phyloP scores from a whole-genome alignment of 2,113 vertebrate species.

The Scolopax mira region DNA sequence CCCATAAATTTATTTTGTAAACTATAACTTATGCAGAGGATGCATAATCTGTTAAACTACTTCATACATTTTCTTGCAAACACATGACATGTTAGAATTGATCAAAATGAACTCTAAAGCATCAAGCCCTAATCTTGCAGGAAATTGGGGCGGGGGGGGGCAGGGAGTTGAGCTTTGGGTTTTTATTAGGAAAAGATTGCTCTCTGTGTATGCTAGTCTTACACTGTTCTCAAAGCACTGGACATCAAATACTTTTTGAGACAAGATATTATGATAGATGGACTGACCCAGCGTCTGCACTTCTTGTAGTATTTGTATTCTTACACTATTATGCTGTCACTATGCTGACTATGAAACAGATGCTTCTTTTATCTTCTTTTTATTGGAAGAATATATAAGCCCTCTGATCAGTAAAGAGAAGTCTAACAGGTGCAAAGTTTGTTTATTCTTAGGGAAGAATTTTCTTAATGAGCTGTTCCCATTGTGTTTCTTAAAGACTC shows the following conservation, averaged over 20 bases:
- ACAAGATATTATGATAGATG: neutral
- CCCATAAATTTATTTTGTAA: neutral
- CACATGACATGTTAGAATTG: neutral
- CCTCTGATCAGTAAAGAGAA: neutral
- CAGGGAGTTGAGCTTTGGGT: neutral
- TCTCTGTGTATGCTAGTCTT: neutral
- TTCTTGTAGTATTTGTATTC: neutral
- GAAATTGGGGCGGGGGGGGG: neutral
- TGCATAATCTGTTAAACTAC: neutral
- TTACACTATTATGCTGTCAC: neutral
- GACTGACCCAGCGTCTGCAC: neutral
- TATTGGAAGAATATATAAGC: neutral
- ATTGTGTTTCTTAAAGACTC: neutral
- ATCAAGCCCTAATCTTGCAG: neutral
- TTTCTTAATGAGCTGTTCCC: neutral
- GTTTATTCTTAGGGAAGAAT: neutral
- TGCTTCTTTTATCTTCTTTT: neutral
- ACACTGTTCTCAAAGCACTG: neutral
- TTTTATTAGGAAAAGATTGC: neutral
- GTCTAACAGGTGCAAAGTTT: neutral
- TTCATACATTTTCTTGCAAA: neutral
- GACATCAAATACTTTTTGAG: neutral
- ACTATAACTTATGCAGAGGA: neutral
- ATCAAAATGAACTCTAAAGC: neutral
- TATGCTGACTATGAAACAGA: constrained; percentile 22